A percentile compares a stretch with the other conserved stretches of the same genome.
Evolutionary conservation across 1,140 invertebrate species (phyloP).

Genomic region (Tigriopus japonicus): DNA sequence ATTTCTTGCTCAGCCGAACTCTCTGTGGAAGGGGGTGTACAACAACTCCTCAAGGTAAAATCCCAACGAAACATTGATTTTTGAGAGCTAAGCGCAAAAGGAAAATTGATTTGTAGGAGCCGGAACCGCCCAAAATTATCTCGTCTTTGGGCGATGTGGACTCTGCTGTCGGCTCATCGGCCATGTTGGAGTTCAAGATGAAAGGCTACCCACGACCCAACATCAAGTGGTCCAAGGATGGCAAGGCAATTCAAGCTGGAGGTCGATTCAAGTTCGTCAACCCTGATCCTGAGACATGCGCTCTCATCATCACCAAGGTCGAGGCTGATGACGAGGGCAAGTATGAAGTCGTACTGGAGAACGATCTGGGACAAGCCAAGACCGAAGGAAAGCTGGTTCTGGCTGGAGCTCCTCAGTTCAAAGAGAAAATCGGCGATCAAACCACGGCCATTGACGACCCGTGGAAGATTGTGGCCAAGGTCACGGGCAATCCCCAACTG

Average conservation of each 20-base stretch:
- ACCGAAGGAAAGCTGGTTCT: constrained; percentile 52
- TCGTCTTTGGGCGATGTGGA: constrained; percentile 45
- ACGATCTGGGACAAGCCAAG: constrained; percentile 65
- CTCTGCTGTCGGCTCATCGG: constrained; percentile 60
- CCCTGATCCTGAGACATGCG: constrained; percentile 77
- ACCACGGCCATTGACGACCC: constrained; percentile 12
- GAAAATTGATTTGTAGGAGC: constrained; percentile 34
- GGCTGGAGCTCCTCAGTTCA: constrained; percentile 31
- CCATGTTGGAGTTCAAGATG: constrained; percentile 82
- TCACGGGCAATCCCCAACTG: constrained; percentile 6
- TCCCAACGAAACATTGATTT: neutral
- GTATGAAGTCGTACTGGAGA: constrained; percentile 62
- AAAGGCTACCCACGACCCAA: constrained; percentile 51
- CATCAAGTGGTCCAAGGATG: constrained; percentile 44
- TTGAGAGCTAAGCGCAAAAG: neutral
- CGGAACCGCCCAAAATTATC: constrained; percentile 51
- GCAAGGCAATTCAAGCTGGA: constrained; percentile 54
- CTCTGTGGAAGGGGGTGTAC: constrained; percentile 51
- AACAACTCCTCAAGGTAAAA: constrained; percentile 11
- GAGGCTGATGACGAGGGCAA: constrained; percentile 56
- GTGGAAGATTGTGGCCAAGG: constrained; percentile 15
- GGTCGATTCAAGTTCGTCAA: constrained; percentile 67
- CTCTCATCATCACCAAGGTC: constrained; percentile 74
- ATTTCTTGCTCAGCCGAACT: constrained; percentile 75
- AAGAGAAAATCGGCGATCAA: constrained; percentile 12